Percentiles rank a stretch among this genome's conserved stretches.
Evolutionary conservation across 2,113 vertebrate species (phyloP).

Genomic region (Passer domesticus): DNA sequence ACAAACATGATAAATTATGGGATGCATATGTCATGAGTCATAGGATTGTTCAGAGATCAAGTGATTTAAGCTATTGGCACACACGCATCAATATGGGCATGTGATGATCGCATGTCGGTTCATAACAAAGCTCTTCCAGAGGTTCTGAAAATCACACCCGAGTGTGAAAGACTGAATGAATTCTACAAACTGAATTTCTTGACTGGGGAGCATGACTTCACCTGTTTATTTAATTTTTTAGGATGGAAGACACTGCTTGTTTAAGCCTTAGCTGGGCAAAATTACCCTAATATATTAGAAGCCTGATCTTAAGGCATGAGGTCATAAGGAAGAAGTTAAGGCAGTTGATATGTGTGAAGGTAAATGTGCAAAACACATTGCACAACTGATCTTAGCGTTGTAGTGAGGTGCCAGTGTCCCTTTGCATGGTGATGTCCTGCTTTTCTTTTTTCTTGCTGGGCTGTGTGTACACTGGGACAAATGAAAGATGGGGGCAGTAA

Average conservation of each 20-base stretch:
- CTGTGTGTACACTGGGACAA: background rate
- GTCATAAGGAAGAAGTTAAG: background rate
- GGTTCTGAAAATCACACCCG: background rate
- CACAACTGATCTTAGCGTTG: fast-evolving
- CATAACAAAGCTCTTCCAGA: background rate
- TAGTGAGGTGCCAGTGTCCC: background rate
- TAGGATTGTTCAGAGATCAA: slow-evolving; percentile 73
- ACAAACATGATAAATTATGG: slow-evolving; percentile 78
- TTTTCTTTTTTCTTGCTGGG: background rate
- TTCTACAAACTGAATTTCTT: slow-evolving; percentile 5
- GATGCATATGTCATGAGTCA: slow-evolving; percentile 76
- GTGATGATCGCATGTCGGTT: slow-evolving; percentile 18
- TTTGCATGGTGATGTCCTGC: background rate
- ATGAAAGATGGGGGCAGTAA: background rate
- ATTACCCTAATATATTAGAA: background rate
- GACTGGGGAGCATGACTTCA: background rate
- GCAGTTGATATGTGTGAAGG: background rate
- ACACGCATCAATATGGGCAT: slow-evolving; percentile 16
- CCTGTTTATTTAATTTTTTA: background rate
- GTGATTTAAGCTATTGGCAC: slow-evolving; percentile 67
- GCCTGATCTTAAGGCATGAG: background rate
- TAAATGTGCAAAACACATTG: background rate
- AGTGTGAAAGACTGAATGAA: background rate
- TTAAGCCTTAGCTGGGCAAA: background rate
- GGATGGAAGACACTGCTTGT: background rate